phyloP scores from a whole-genome alignment of 2,888 invertebrate species.

The Corbicula japonica region DNA sequence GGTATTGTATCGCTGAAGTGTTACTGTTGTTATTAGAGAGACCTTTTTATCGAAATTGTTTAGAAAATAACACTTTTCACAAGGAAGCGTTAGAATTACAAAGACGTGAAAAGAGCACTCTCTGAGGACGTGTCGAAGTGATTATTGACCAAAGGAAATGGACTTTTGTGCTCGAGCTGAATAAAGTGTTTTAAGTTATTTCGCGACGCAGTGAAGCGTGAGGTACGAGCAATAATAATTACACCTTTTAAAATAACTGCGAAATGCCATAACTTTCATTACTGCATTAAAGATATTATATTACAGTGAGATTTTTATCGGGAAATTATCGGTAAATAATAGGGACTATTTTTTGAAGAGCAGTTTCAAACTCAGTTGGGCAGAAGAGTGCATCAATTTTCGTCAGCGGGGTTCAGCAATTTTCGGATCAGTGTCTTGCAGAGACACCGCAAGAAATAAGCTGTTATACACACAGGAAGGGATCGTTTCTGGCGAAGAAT shows the following conservation, averaged over 20 bases:
- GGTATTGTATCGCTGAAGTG: background rate
- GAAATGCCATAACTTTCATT: slow-evolving; percentile 37
- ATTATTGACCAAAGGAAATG: slow-evolving; percentile 22
- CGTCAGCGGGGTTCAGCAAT: slow-evolving; percentile 8
- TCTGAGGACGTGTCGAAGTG: slow-evolving; percentile 27
- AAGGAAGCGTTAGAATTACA: slow-evolving; percentile 20
- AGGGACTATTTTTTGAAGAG: slow-evolving; percentile 24
- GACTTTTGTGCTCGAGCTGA: slow-evolving; percentile 10
- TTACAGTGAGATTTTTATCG: slow-evolving; percentile 37
- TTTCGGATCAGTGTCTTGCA: background rate
- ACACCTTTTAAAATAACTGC: slow-evolving; percentile 35
- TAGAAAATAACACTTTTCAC: slow-evolving; percentile 32
- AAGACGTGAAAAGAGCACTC: slow-evolving; percentile 21
- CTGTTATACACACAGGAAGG: background rate
- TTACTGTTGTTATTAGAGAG: background rate
- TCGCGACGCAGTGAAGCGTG: slow-evolving; percentile 36
- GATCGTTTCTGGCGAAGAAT: too few relatives aligned
- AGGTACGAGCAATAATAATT: slow-evolving; percentile 21
- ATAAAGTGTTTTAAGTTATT: slow-evolving; percentile 23
- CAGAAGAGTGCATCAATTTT: slow-evolving; percentile 22
- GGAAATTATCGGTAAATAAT: slow-evolving; percentile 32
- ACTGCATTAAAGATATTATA: slow-evolving; percentile 3
- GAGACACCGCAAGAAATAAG: background rate
- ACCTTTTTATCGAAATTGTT: slow-evolving; percentile 1
- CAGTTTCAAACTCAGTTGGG: background rate